A percentile compares a stretch with the other conserved stretches of the same genome.
Conservation (phyloP, 2,797 vertebrate species). For the Tragopan temminckii region DNA sequence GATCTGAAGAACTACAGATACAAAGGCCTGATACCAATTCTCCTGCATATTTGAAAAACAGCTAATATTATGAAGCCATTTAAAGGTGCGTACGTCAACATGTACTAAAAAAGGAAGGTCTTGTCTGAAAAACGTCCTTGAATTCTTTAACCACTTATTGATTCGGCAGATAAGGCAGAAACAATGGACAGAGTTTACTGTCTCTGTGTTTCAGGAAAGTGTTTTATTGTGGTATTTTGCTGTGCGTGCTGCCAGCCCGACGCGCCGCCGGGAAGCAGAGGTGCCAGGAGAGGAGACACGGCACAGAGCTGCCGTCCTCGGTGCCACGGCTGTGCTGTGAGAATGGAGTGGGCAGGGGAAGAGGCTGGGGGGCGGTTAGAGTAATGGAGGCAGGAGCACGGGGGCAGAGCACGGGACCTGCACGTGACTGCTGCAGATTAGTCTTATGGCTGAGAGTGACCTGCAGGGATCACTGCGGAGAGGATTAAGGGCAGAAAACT, state of each 20-base stretch:
- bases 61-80: slow-evolving; percentile 18
- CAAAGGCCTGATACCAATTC: slow-evolving; percentile 15
- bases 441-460: not conserved
- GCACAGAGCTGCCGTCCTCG: not conserved
- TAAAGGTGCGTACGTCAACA: slow-evolving; percentile 35
- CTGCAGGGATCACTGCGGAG: not conserved
- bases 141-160: slow-evolving; percentile 56
- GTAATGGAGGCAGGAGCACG: not conserved
- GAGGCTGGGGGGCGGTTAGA: not conserved
- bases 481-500: slow-evolving; percentile 36
- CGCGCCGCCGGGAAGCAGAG: not conserved
- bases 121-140: slow-evolving; percentile 66
- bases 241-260: not conserved
- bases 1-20: slow-evolving; percentile 20
- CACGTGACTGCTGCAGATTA: not conserved
- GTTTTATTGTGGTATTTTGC: not conserved
- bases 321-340: not conserved
- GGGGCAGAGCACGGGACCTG: not conserved
- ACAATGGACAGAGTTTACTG: slow-evolving; percentile 47
- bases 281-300: not conserved
- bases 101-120: slow-evolving; percentile 63
- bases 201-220: slow-evolving; percentile 41
- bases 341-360: not conserved
- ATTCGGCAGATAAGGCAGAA: slow-evolving; percentile 59
- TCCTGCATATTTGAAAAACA: slow-evolving; percentile 7